A percentile compares a stretch with the other conserved stretches of the same genome.
These are phyloP conservation scores for Lophura nycthemera DNA, from an alignment of 2,113 vertebrate genomes.

Conservation along the genomic window DNA sequence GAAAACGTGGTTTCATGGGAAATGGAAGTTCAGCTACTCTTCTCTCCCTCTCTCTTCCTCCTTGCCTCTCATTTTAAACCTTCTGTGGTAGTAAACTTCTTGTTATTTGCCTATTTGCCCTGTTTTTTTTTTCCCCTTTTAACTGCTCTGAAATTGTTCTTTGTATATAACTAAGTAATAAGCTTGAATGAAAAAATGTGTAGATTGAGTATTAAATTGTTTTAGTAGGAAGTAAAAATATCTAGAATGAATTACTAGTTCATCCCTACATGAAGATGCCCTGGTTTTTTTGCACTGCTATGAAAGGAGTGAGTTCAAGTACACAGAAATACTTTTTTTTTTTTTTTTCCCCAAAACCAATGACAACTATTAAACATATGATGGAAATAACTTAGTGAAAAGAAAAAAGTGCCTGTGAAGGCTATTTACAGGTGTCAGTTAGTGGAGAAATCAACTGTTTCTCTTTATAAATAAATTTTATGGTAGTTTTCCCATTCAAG, in stretches of 20 bases:
- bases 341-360: background rate
- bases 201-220: background rate
- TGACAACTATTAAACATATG: background rate
- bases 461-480: background rate
- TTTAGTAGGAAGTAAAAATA: background rate
- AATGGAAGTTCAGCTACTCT: background rate
- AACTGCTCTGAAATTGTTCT: background rate
- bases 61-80: background rate
- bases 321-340: background rate
- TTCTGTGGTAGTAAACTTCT: background rate
- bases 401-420: background rate
- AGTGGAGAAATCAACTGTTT: background rate
- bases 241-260: background rate
- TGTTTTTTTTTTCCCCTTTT: background rate
- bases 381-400: background rate
- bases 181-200: background rate
- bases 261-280: background rate
- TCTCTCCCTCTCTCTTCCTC: background rate
- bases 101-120: rapidly evolving
- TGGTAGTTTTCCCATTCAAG: background rate
- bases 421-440: background rate
- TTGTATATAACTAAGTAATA: background rate
- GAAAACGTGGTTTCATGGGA: background rate
- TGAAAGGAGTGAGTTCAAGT: background rate
- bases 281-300: background rate